phyloP scores from a whole-genome alignment of 2,888 invertebrate species.

The Micropterix aruncella region DNA sequence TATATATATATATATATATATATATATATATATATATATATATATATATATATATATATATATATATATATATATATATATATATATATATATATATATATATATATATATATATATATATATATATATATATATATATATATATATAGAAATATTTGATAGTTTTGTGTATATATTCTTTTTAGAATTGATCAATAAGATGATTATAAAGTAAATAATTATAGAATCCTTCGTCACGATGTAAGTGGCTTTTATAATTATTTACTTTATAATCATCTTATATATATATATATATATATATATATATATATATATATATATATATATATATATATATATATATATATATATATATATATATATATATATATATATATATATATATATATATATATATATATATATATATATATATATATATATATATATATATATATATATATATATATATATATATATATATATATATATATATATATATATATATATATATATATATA shows the following conservation, averaged over 20 bases:
- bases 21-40: no score
- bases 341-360: conserved; percentile 5
- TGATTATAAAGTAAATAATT: no score
- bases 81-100: background rate
- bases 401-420: background rate
- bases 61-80: no score
- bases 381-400: conserved; percentile 1
- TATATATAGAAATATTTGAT: no score
- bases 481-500: no score
- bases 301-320: conserved; percentile 5
- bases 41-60: no score
- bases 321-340: conserved; percentile 3
- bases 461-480: no score
- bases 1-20: no score
- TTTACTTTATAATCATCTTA: background rate
- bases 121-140: background rate
- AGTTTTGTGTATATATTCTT: no score
- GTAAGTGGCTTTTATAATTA: no score
- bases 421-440: conserved; percentile 2
- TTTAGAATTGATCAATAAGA: no score
- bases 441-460: background rate
- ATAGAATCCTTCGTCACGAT: no score
- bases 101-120: background rate
- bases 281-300: conserved; percentile 5
- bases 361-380: background rate